Percentiles rank a stretch among this genome's conserved stretches.
phyloP scores from a whole-genome alignment of 1,140 invertebrate genomes.

The Araneus ventricosus region DNA sequence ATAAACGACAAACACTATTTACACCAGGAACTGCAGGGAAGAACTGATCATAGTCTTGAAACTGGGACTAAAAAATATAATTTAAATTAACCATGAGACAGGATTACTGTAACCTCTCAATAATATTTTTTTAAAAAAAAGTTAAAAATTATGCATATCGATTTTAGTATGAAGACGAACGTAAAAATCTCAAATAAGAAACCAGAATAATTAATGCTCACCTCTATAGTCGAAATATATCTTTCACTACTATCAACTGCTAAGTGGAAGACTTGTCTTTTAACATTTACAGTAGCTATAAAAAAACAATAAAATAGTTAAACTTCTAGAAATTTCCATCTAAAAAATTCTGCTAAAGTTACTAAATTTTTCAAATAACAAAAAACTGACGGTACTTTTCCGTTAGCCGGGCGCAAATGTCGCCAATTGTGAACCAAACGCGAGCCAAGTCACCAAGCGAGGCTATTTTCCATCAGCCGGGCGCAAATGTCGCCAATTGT shows the following conservation, averaged over 20 bases:
- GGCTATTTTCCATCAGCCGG: too few species aligned
- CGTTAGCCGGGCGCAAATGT: too few species aligned
- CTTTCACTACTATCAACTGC: constrained; percentile 83
- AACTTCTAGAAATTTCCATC: too few species aligned
- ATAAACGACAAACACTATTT: constrained; percentile 81
- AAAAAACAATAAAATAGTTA: too few species aligned
- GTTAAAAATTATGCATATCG: too few species aligned
- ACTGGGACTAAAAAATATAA: constrained; percentile 75
- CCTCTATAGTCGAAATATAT: constrained; percentile 84
- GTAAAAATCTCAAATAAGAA: too few species aligned
- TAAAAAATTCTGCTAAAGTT: background rate
- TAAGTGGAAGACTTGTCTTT: constrained; percentile 83
- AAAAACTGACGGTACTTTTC: background rate
- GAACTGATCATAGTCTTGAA: constrained; percentile 19
- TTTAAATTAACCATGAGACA: constrained; percentile 76
- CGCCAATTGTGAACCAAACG: too few species aligned
- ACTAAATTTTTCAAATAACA: constrained; percentile 8
- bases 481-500: too few species aligned
- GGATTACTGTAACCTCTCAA: too few species aligned
- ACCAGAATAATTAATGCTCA: constrained; percentile 64
- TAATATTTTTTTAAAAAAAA: too few species aligned
- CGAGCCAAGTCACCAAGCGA: too few species aligned
- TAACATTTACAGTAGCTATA: constrained; percentile 92
- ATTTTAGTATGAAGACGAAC: too few species aligned
- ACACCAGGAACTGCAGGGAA: constrained; percentile 15